Percentiles rank a stretch among this genome's conserved stretches.
Evolutionary conservation across 2,113 vertebrate species (phyloP).

Genomic region (Lasiurus borealis): DNA sequence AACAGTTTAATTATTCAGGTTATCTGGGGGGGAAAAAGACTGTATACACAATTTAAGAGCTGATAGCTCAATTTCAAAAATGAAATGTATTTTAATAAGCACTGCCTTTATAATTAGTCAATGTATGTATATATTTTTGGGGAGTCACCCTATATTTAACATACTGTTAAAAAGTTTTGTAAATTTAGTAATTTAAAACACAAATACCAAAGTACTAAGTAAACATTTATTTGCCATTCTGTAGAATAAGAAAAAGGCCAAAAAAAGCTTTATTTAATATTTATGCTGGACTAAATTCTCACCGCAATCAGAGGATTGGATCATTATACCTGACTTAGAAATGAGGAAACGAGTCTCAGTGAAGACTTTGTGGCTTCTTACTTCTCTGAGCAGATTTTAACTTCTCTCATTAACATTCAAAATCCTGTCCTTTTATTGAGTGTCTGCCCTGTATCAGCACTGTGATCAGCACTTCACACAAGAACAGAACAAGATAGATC

Average conservation of each 20-base stretch:
- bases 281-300: neutral
- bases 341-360: neutral
- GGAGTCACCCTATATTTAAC: neutral
- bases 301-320: neutral
- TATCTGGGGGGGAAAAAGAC: too few relatives aligned
- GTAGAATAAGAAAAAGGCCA: neutral
- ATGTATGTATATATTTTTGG: too few relatives aligned
- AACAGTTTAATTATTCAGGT: neutral
- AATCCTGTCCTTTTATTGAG: neutral
- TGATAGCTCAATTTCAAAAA: too few relatives aligned
- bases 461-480: neutral
- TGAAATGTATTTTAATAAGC: too few relatives aligned
- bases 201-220: neutral
- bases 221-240: neutral
- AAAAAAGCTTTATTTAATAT: neutral
- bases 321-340: neutral
- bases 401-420: constrained; percentile 21
- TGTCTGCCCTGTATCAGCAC: neutral
- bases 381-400: neutral
- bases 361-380: neutral
- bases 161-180: neutral
- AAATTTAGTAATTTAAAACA: constrained; percentile 14
- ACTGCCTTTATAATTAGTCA: too few relatives aligned
- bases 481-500: neutral
- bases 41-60: too few relatives aligned